These are phyloP conservation scores for Cosmia trapezina DNA, from an alignment of 2,888 invertebrate genomes.

Conservation along the genomic window DNA sequence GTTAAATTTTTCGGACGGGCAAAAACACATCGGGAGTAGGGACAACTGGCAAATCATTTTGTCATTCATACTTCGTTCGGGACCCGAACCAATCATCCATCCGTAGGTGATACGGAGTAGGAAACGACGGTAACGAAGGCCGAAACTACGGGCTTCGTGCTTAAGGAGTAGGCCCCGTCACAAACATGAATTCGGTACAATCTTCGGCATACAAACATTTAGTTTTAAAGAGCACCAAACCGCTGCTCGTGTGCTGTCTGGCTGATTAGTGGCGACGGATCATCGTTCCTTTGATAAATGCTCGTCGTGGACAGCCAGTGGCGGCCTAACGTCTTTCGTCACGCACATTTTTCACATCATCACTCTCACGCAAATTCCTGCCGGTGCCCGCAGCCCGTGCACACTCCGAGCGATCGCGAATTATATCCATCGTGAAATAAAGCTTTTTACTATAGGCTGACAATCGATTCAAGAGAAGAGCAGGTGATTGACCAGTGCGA, in stretches of 20 bases:
- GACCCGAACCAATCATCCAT: no score
- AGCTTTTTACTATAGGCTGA: slow-evolving; percentile 19
- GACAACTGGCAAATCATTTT: no score
- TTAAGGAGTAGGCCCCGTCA: no score
- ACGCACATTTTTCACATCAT: slow-evolving; percentile 56
- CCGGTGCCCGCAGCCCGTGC: slow-evolving; percentile 14
- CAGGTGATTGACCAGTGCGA: slow-evolving; percentile 31
- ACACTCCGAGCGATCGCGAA: slow-evolving; percentile 12
- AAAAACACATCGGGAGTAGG: no score
- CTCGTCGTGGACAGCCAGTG: slow-evolving; percentile 38
- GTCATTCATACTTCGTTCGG: no score
- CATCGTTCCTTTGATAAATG: slow-evolving; percentile 58
- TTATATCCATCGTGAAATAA: slow-evolving; percentile 19
- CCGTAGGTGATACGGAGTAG: no score
- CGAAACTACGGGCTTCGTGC: no score
- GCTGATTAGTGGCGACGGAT: slow-evolving; percentile 55
- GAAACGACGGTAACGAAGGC: no score
- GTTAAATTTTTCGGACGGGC: no score
- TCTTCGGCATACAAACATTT: slow-evolving; percentile 23
- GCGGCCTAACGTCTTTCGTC: slow-evolving; percentile 56
- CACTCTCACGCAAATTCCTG: slow-evolving; percentile 64
- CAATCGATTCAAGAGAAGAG: slow-evolving; percentile 27
- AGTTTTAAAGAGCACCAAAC: slow-evolving; percentile 28
- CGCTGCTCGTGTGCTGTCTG: slow-evolving; percentile 41
- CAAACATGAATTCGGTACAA: slow-evolving; percentile 3